Evolutionary conservation across 2,113 vertebrate species (phyloP).

Genomic region (Syrrhaptes paradoxus): DNA sequence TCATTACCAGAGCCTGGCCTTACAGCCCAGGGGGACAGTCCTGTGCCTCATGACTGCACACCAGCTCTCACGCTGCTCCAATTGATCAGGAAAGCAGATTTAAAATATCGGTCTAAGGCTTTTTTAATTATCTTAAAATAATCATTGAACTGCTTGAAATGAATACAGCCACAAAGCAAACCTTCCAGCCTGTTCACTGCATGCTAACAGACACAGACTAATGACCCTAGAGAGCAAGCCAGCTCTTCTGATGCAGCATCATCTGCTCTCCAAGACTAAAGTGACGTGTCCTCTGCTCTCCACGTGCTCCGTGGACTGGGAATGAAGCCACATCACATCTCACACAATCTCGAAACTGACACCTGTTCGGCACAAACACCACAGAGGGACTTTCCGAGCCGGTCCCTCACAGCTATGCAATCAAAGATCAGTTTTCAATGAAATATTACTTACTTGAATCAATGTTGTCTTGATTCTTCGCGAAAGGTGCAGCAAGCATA

Average conservation of each 20-base stretch:
- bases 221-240: slow-evolving; percentile 55
- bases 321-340: background rate
- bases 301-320: background rate
- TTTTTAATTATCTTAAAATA: slow-evolving; percentile 63
- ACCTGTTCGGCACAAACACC: slow-evolving; percentile 5
- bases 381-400: background rate
- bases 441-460: slow-evolving; percentile 83
- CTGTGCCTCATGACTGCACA: slow-evolving; percentile 41
- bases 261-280: slow-evolving; percentile 54
- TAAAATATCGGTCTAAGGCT: slow-evolving; percentile 38
- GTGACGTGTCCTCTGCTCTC: slow-evolving; percentile 59
- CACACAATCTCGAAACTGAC: background rate
- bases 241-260: slow-evolving; percentile 51
- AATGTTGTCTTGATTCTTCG: slow-evolving; percentile 76
- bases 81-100: slow-evolving; percentile 42
- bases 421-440: slow-evolving; percentile 73
- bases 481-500: slow-evolving; percentile 81
- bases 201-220: background rate
- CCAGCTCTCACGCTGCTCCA: background rate
- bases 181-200: slow-evolving; percentile 1
- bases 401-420: slow-evolving; percentile 46
- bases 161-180: background rate
- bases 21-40: background rate
- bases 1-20: background rate
- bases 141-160: background rate